phyloP scores from a whole-genome alignment of 1,140 invertebrate genomes.

The Lutraria rhynchaena region DNA sequence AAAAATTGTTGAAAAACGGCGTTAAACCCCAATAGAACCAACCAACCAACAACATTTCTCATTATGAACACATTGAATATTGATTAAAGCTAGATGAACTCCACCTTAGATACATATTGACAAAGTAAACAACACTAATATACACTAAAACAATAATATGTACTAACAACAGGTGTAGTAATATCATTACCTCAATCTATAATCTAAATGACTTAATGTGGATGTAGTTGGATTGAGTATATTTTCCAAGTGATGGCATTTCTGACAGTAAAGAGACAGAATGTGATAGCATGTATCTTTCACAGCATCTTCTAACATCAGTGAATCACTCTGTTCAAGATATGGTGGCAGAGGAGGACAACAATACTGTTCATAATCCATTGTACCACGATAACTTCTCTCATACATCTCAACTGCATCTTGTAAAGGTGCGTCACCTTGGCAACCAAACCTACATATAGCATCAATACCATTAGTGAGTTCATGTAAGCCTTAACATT shows the following conservation, averaged over 20 bases:
- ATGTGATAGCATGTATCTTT: conserved; percentile 92
- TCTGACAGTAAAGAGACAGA: conserved; percentile 87
- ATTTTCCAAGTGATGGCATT: conserved; percentile 86
- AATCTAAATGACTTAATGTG: conserved; percentile 91
- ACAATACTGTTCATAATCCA: conserved; percentile 82
- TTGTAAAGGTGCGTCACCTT: conserved; percentile 86
- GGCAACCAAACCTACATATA: conserved; percentile 85
- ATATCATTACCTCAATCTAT: conserved; percentile 91
- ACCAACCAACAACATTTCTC: too few species aligned
- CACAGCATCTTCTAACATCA: conserved; percentile 57
- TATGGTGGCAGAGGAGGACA: conserved; percentile 85
- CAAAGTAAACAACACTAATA: too few species aligned
- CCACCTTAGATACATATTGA: too few species aligned
- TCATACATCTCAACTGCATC: conserved; percentile 88
- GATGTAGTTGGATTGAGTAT: conserved; percentile 90
- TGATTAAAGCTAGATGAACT: too few species aligned
- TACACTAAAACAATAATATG: too few species aligned
- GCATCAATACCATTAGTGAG: background rate
- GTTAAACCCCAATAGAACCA: too few species aligned
- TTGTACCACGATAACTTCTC: conserved; percentile 84
- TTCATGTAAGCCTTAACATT: too few species aligned
- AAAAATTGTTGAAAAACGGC: too few species aligned
- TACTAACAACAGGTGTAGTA: too few species aligned
- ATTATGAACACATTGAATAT: too few species aligned
- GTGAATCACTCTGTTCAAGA: conserved; percentile 68